These are phyloP conservation scores for Gorsachius magnificus DNA, from an alignment of 2,797 vertebrate species.

Conservation along the genomic window DNA sequence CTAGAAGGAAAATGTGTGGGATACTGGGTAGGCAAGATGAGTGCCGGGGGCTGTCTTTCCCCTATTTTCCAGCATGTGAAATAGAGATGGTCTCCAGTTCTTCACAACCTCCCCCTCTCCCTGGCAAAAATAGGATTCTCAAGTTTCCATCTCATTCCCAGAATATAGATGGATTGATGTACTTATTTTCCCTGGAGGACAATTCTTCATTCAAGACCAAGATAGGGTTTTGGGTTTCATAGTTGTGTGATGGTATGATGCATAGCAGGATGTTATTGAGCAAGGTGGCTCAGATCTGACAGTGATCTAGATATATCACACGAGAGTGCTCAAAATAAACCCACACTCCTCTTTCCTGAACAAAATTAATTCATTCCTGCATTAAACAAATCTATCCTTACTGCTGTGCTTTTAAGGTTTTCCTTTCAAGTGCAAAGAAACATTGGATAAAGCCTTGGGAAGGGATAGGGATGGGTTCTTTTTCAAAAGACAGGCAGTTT, in stretches of 20 bases:
- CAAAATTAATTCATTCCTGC: background rate
- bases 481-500: accelerated
- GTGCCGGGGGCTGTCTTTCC: background rate
- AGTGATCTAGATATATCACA: background rate
- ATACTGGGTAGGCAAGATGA: background rate
- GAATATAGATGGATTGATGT: background rate
- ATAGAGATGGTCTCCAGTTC: background rate
- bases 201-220: background rate
- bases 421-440: background rate
- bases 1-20: background rate
- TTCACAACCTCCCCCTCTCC: background rate
- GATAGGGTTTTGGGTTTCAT: background rate
- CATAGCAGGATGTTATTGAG: background rate
- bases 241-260: background rate
- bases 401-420: background rate
- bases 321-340: background rate
- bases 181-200: background rate
- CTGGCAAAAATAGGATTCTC: background rate
- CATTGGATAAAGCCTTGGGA: background rate
- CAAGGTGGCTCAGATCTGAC: background rate
- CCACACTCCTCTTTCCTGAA: no score
- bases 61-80: background rate
- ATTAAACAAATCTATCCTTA: background rate
- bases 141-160: background rate
- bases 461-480: background rate